Percentiles rank a stretch among this genome's conserved stretches.
Conservation (phyloP, 2,113 vertebrate genomes). For the Cranoglanis bouderius region DNA sequence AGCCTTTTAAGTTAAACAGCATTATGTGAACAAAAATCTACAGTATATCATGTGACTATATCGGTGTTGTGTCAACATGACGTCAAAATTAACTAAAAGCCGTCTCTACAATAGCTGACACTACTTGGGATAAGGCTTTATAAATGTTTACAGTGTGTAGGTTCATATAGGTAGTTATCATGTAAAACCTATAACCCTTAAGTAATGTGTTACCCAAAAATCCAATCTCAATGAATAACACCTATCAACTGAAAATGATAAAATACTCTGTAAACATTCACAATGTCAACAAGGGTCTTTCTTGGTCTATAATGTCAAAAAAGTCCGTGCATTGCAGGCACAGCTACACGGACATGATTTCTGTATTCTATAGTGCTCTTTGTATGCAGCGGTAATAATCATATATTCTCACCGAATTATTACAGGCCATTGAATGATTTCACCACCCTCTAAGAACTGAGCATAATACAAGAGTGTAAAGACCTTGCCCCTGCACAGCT, state of each 20-base stretch:
- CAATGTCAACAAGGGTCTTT: background rate
- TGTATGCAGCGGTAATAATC: slow-evolving; percentile 36
- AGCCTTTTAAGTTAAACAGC: background rate
- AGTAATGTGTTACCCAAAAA: background rate
- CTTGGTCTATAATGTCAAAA: no score
- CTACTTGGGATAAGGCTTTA: background rate
- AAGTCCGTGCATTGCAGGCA: background rate
- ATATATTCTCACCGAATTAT: slow-evolving; percentile 30
- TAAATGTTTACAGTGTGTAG: background rate
- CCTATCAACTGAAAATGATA: background rate
- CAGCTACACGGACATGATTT: slow-evolving; percentile 27
- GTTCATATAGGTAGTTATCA: background rate
- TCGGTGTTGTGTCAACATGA: background rate
- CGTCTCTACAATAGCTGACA: background rate
- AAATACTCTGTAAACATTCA: background rate
- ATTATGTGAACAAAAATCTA: background rate
- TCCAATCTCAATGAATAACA: background rate
- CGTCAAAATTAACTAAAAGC: background rate
- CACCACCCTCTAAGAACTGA: slow-evolving; percentile 24
- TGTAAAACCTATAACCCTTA: background rate
- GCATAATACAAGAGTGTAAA: slow-evolving; percentile 34
- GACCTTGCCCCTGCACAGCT: slow-evolving; percentile 37
- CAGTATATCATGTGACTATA: background rate
- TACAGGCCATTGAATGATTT: slow-evolving; percentile 19
- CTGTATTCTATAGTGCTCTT: slow-evolving; percentile 18